Conservation (phyloP, 1,140 invertebrate species). For the Aphaenogaster floridana region DNA sequence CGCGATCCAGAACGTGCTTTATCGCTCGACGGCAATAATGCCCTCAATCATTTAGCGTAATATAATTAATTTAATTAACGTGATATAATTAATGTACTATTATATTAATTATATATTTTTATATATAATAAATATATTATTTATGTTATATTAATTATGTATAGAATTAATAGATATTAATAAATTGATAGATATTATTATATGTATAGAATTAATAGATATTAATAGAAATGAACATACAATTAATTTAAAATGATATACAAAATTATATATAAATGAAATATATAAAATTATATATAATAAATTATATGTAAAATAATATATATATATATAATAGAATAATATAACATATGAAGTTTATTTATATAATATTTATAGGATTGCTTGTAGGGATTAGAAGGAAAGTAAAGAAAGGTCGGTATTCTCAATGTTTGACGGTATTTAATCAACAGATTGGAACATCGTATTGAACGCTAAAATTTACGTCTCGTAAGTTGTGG, state of each 20-base stretch:
- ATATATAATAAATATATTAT: too few species aligned
- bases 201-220: too few species aligned
- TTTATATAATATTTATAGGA: too few species aligned
- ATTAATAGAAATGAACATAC: too few species aligned
- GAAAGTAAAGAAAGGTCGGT: slow-evolving; percentile 9
- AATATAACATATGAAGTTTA: not conserved
- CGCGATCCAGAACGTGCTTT: not conserved
- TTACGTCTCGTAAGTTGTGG: slow-evolving; percentile 78
- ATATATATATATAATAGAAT: not conserved
- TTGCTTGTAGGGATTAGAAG: not conserved
- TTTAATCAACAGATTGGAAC: slow-evolving; percentile 83
- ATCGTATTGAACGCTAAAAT: slow-evolving; percentile 79
- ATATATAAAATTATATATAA: not conserved
- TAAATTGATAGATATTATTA: too few species aligned
- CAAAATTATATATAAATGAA: not conserved
- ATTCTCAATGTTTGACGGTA: slow-evolving; percentile 77
- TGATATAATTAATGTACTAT: not conserved
- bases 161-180: too few species aligned
- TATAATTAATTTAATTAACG: not conserved
- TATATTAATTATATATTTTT: too few species aligned
- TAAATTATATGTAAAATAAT: not conserved
- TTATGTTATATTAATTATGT: too few species aligned
- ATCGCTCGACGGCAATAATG: not conserved
- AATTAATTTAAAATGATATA: not conserved
- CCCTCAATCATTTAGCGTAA: not conserved